Percentiles rank a stretch among this genome's conserved stretches.
Evolutionary conservation across 2,797 vertebrate species (phyloP).

Genomic region (Enteromius argenteus): DNA sequence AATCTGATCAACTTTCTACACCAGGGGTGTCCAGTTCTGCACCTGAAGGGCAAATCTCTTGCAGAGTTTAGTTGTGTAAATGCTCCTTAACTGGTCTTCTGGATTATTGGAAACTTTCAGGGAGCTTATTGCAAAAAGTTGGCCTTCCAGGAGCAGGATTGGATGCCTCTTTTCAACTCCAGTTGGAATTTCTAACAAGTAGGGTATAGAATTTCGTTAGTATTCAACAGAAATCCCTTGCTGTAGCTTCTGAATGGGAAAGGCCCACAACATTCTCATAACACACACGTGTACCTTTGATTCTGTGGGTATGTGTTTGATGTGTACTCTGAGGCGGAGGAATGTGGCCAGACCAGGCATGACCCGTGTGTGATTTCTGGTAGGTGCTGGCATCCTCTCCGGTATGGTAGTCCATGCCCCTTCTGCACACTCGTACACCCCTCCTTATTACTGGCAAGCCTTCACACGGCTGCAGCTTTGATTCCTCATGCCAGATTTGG

Average conservation of each 20-base stretch:
- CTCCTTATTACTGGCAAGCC: constrained; percentile 73
- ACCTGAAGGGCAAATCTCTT: not conserved
- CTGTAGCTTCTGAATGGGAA: constrained; percentile 15
- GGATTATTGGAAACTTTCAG: not conserved
- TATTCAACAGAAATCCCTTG: constrained; percentile 9
- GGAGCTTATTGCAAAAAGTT: not conserved
- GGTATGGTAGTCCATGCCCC: constrained; percentile 40
- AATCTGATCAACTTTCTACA: not conserved
- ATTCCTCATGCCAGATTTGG: constrained; percentile 69
- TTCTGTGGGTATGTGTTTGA: constrained; percentile 49
- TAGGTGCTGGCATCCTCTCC: constrained; percentile 52
- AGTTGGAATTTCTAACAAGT: not conserved
- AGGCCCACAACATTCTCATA: not conserved
- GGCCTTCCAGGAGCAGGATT: not conserved
- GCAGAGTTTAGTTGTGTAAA: constrained; percentile 8
- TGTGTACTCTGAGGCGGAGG: constrained; percentile 65
- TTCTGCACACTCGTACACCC: constrained; percentile 36
- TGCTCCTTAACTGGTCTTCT: not conserved
- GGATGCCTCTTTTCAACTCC: not conserved
- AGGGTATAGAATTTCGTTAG: not conserved
- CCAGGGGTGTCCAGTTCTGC: not conserved
- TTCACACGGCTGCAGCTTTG: constrained; percentile 75
- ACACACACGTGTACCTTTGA: constrained; percentile 44
- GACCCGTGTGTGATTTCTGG: constrained; percentile 67
- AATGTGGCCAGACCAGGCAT: constrained; percentile 69